Evolutionary conservation across 2,888 invertebrate species (phyloP), one percentile per base, ranked within the genome.

Genomic region (Apoda limacodes): DNA sequence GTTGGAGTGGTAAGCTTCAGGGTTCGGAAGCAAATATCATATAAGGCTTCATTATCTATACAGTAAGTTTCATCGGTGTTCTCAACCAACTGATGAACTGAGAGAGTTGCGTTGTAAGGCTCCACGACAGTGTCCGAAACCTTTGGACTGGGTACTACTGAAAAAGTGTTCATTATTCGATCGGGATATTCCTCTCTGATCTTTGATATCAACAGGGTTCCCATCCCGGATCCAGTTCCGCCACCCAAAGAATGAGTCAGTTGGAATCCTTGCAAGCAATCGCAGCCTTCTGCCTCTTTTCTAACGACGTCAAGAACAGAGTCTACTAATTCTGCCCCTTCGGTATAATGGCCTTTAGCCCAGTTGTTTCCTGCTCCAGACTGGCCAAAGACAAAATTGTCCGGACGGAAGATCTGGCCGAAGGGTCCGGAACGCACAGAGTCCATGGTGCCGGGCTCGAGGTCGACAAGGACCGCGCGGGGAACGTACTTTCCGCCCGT

Each of bases 11-110:
- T 83, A 24, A 89, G 67, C 59, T 88, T 89, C 36, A 90, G 64
- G 4, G 89, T 90, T 36, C 89, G 78, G 80, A 89, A 90, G 69
- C 89, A 90, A 50, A 90, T 90, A 52, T 90, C 89, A 60, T 90
- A 90, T 26, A 90, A 69, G 11, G 90, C 90, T 61, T 90, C 89
- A 53, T 89, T 90, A 59, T 89, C 89, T 39, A 89, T 88, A 48
- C 89, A 89, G 51, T 82, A 88, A 0, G 88, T 66, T 37, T 71
- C 65, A 80, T 88, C 51, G 49, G 69, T 88, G 54, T 89, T 88
- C 53, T 90, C 89, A 2, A 90, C 88, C 12, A 90, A 63, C 49
- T 89, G 88, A 50, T 88, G 66, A 1, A 71, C 66, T 2, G 72
- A 88, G 13, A 90, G 67, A 2, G 89, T 89, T 12, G 89, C 88